phyloP scores from a whole-genome alignment of 2,113 vertebrate species.

The Hymenochirus boettgeri region DNA sequence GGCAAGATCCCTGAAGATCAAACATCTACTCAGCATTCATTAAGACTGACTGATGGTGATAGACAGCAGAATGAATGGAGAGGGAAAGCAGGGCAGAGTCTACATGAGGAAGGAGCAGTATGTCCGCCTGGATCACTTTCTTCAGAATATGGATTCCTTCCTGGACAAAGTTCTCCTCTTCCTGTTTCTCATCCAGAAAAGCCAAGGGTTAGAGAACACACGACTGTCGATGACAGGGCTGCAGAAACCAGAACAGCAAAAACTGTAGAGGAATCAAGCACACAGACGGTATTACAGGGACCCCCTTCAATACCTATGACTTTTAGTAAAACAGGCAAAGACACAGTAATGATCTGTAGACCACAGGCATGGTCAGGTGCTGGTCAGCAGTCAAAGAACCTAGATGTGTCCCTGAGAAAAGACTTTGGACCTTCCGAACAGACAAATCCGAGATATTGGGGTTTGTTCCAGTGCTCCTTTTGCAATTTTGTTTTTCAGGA shows the following conservation, averaged over 20 bases:
- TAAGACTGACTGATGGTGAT: not conserved
- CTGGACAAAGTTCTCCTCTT: conserved; percentile 16
- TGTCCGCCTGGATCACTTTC: conserved; percentile 8
- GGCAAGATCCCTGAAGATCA: conserved; percentile 31
- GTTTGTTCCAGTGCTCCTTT: conserved; percentile 33
- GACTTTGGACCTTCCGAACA: conserved; percentile 18
- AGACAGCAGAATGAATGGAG: conserved; percentile 11
- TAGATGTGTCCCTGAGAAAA: conserved; percentile 23
- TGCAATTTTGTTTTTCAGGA: conserved; percentile 40
- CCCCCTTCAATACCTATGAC: conserved; percentile 15
- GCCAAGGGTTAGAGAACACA: conserved; percentile 9
- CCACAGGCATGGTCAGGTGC: conserved; percentile 17
- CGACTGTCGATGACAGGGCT: not conserved
- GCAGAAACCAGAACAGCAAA: not conserved
- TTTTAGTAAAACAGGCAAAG: conserved; percentile 29
- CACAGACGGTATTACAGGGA: conserved; percentile 15
- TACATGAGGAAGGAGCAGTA: not conserved
- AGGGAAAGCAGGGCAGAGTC: conserved; percentile 17
- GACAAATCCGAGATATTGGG: conserved; percentile 28
- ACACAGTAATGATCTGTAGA: conserved; percentile 11
- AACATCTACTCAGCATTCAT: not conserved
- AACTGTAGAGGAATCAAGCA: not conserved
- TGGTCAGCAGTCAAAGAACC: conserved; percentile 6
- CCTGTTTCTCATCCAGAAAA: conserved; percentile 17
- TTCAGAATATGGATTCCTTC: conserved; percentile 4